A percentile compares a stretch with the other conserved stretches of the same genome.
phyloP scores from a whole-genome alignment of 2,888 invertebrate genomes.

The Drosophila robusta region DNA sequence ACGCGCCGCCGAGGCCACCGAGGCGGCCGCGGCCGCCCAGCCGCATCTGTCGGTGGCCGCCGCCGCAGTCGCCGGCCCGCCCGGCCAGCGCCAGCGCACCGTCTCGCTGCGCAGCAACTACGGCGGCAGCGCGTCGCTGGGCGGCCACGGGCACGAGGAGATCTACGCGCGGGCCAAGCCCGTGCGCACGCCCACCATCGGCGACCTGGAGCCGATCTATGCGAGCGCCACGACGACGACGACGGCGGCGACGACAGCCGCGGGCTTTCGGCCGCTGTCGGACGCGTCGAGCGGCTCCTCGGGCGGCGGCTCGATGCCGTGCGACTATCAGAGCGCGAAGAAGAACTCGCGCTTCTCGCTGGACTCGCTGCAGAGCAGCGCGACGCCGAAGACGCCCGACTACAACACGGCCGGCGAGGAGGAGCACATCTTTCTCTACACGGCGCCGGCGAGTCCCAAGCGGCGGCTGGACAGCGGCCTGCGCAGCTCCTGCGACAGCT shows the following conservation, averaged over 20 bases:
- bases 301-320: slow-evolving; percentile 79
- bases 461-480: slow-evolving; percentile 79
- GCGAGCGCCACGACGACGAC: slow-evolving; percentile 55
- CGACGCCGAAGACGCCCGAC: slow-evolving; percentile 84
- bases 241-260: slow-evolving; percentile 15
- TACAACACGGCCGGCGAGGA: slow-evolving; percentile 82
- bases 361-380: slow-evolving; percentile 84
- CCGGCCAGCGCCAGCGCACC: slow-evolving; percentile 77
- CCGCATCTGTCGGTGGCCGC: slow-evolving; percentile 70
- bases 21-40: slow-evolving; percentile 65
- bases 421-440: slow-evolving; percentile 83
- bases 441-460: slow-evolving; percentile 83
- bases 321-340: slow-evolving; percentile 82
- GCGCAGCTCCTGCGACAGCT: slow-evolving; percentile 76
- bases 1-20: slow-evolving; percentile 81
- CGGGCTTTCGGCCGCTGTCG: slow-evolving; percentile 82
- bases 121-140: slow-evolving; percentile 63
- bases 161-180: slow-evolving; percentile 79
- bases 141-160: slow-evolving; percentile 71
- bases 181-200: slow-evolving; percentile 81
- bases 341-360: slow-evolving; percentile 84
- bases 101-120: slow-evolving; percentile 81
- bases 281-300: slow-evolving; percentile 82
- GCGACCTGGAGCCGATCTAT: slow-evolving; percentile 82
- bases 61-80: slow-evolving; percentile 39